phyloP scores from a whole-genome alignment of 2,113 vertebrate species.

The Sylvietta virens region DNA sequence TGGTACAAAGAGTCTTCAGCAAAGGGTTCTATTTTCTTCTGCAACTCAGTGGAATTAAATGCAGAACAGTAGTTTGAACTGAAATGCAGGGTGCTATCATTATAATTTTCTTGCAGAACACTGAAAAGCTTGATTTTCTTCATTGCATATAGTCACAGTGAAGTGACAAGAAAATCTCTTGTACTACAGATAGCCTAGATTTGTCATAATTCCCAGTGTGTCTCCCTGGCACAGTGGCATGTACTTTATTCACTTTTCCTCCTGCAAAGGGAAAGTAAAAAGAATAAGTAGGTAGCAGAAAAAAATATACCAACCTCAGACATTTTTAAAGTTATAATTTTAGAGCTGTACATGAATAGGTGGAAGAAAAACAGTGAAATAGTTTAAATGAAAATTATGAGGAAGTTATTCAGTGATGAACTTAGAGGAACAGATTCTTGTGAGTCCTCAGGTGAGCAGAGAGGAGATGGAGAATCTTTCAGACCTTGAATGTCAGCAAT shows the following conservation, averaged over 20 bases:
- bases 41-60: background rate
- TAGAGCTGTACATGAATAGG: background rate
- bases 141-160: background rate
- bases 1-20: background rate
- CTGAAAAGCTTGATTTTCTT: conserved; percentile 25
- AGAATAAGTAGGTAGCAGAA: background rate
- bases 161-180: conserved; percentile 40
- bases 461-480: background rate
- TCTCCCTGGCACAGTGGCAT: background rate
- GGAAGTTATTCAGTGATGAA: background rate
- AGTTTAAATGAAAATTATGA: background rate
- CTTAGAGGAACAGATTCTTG: background rate
- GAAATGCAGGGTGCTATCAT: background rate
- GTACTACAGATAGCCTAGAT: conserved; percentile 40
- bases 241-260: conserved; percentile 24
- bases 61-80: background rate
- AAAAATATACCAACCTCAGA: background rate
- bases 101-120: background rate
- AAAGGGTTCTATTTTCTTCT: conserved; percentile 23
- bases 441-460: background rate
- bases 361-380: background rate
- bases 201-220: conserved; percentile 26
- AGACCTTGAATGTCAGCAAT: background rate
- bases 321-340: background rate
- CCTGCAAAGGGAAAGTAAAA: background rate